Evolutionary conservation across 2,888 invertebrate species (phyloP), one percentile per base, ranked within the genome.

Genomic region (Byasa hedistus): DNA sequence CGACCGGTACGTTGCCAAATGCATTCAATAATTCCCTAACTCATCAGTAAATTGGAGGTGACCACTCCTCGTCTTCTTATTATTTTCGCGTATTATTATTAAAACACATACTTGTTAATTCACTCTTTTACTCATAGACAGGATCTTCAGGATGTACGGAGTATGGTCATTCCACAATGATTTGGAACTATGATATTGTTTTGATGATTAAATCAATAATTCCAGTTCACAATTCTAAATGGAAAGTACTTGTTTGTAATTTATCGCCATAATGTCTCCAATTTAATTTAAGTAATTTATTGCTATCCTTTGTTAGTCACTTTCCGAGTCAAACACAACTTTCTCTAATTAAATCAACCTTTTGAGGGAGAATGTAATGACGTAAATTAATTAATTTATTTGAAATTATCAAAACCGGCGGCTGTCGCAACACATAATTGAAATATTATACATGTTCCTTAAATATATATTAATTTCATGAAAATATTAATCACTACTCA

Each of bases 271-370:
- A 64, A 58, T 24, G 39, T 39, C 21, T 54, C 36, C 23, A 51
- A 63, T 57, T 57, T 27, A 63, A 36, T 32, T 54, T 23, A 58
- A 58, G 52, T 59, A 54, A 58, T 59, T 64, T 54, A 64, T 54
- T 64, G 56, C 39, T 36, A n/a, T 23, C 39, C 58, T 32, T 64
- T 52, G 58, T 54, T 58, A 58, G 58, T 58, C 64, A 58, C 64
- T 58, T 58, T 24, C 54, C 3, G 19, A 36, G 10, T 54, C 54
- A 58, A 58, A 54, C 39, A 58, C 54, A 54, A 58, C 15, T 51
- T 64, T 58, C 36, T 32, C 17, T 52, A 52, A 19, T 52, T 64
- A 54, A 58, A 64, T 58, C 64, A 36, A 64, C 51, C 48, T 48
- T 22, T 54, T 23, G 10, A 12, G 22, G 15, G 12, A 54, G 52